A percentile compares a stretch with the other conserved stretches of the same genome.
Conservation (phyloP, 2,113 vertebrate species). For the Albula glossodonta region DNA sequence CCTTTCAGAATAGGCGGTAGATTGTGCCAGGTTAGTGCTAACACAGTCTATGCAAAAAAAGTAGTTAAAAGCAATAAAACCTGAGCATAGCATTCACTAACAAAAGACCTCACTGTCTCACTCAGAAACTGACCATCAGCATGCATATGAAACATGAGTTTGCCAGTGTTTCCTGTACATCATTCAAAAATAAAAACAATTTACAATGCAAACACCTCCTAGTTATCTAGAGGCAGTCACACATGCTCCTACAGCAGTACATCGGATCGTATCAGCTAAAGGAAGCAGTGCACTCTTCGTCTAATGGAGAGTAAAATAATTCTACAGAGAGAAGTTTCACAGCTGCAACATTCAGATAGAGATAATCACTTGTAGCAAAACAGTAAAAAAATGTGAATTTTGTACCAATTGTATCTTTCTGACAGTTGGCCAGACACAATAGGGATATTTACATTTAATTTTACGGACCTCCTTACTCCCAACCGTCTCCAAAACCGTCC, state of each 20-base stretch:
- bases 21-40: not conserved
- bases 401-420: not conserved
- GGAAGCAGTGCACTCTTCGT: not conserved
- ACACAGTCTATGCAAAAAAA: not conserved
- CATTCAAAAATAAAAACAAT: not conserved
- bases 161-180: too few relatives aligned
- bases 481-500: not conserved
- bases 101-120: not conserved
- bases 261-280: not conserved
- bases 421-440: not conserved
- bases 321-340: not conserved
- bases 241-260: not conserved
- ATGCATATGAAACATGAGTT: not conserved
- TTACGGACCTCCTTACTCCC: not conserved
- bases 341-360: not conserved
- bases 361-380: not conserved
- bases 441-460: not conserved
- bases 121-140: not conserved
- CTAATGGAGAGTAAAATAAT: not conserved
- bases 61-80: not conserved
- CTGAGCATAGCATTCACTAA: not conserved
- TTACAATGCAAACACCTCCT: not conserved
- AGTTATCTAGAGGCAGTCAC: not conserved
- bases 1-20: not conserved
- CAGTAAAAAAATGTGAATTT: not conserved